Evolutionary conservation across 2,888 invertebrate genomes (phyloP).

Genomic region (Ectobius pallidus): DNA sequence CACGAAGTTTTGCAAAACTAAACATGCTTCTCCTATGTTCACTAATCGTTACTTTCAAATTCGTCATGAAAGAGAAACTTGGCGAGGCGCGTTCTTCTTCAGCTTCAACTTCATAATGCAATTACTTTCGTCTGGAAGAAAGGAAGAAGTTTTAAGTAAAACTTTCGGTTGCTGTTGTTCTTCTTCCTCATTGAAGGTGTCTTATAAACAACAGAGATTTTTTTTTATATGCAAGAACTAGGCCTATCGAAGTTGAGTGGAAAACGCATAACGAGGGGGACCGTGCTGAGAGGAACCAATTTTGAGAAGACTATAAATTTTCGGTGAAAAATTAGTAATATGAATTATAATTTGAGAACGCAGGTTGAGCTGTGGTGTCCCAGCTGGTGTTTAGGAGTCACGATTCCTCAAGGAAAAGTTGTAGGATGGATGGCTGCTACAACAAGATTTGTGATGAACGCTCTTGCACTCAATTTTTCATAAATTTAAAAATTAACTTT

Average conservation of each 20-base stretch:
- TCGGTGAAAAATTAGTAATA: no score
- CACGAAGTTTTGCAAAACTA: neutral
- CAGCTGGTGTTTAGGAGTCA: no score
- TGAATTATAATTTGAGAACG: no score
- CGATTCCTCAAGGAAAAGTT: no score
- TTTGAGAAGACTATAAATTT: neutral
- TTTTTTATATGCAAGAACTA: no score
- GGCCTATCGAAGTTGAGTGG: no score
- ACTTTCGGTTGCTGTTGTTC: neutral
- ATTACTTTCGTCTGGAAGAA: neutral
- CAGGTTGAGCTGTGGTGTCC: no score
- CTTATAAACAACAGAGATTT: neutral
- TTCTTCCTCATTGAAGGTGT: neutral
- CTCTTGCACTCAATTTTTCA: no score
- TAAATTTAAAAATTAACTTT: no score
- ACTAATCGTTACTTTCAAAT: neutral
- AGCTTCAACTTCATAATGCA: neutral
- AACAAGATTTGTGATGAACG: no score
- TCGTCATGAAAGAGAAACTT: neutral
- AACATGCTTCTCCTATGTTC: neutral
- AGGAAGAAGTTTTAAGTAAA: neutral
- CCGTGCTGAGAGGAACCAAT: neutral
- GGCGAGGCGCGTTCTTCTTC: neutral
- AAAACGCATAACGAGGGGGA: neutral
- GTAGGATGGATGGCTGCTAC: no score